Conservation (phyloP, 1,140 invertebrate species). For the Sycophaga agraensis region DNA sequence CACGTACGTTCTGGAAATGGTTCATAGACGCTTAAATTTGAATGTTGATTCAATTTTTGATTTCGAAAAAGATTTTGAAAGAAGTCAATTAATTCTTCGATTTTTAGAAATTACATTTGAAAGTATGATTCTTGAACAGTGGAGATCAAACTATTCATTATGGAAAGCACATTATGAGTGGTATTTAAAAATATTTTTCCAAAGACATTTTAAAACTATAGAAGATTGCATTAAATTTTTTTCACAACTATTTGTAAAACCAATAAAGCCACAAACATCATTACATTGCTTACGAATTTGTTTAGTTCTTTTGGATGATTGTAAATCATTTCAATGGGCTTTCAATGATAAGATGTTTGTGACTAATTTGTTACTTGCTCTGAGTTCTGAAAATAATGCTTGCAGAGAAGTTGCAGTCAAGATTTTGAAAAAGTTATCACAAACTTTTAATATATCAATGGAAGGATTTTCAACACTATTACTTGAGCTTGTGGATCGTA, state of each 20-base stretch:
- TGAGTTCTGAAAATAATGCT: constrained; percentile 38
- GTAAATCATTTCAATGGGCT: constrained; percentile 37
- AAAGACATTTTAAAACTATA: constrained; percentile 43
- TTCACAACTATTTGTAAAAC: constrained; percentile 47
- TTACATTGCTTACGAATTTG: constrained; percentile 44
- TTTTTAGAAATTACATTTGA: constrained; percentile 50
- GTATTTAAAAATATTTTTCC: constrained; percentile 52
- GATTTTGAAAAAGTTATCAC: constrained; percentile 41
- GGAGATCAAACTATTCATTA: constrained; percentile 23
- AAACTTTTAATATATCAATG: constrained; percentile 35
- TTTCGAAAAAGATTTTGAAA: constrained; percentile 43
- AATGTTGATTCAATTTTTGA: constrained; percentile 41
- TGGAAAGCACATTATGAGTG: constrained; percentile 44
- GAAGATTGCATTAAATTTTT: constrained; percentile 45
- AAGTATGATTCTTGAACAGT: constrained; percentile 33
- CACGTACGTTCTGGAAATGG: constrained; percentile 53
- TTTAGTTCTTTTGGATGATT: constrained; percentile 35
- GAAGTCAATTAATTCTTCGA: constrained; percentile 44
- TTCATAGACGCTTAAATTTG: constrained; percentile 48
- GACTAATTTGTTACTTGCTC: constrained; percentile 45
- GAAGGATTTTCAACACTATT: constrained; percentile 44
- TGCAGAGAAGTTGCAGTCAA: constrained; percentile 41
- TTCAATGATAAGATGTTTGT: constrained; percentile 47
- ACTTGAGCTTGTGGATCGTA: constrained; percentile 39
- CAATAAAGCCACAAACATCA: constrained; percentile 44